Evolutionary conservation across 1,140 invertebrate genomes (phyloP).

Genomic region (Latrodectus geometricus): DNA sequence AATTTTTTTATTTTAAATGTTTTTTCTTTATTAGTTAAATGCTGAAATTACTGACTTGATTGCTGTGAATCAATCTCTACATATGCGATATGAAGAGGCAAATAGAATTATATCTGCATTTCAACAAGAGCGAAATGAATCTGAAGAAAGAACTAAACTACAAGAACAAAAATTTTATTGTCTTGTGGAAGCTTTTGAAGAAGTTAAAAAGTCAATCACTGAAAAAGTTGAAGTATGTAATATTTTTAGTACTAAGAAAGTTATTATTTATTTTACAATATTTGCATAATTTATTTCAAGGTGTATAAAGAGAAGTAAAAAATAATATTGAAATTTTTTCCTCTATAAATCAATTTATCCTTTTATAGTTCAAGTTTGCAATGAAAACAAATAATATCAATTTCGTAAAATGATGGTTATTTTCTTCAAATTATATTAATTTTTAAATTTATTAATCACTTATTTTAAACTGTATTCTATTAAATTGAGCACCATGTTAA

Average conservation of each 20-base stretch:
- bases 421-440: no score
- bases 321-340: no score
- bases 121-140: slow-evolving; percentile 19
- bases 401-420: no score
- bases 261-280: no score
- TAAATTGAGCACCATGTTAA: no score
- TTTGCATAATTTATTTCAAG: no score
- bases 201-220: background rate
- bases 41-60: slow-evolving; percentile 2
- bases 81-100: slow-evolving; percentile 8
- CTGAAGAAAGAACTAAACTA: slow-evolving; percentile 5
- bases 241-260: background rate
- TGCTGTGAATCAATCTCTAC: slow-evolving; percentile 10
- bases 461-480: no score
- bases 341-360: no score
- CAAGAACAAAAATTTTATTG: slow-evolving; percentile 10
- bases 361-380: no score
- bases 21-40: slow-evolving; percentile 18
- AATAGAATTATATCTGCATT: background rate
- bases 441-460: no score
- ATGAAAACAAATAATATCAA: no score
- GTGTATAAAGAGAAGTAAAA: no score
- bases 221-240: slow-evolving; percentile 25
- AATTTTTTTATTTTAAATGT: background rate
- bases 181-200: slow-evolving; percentile 12